Conservation (phyloP, 2,888 invertebrate species). For the Coelinius sp. region DNA sequence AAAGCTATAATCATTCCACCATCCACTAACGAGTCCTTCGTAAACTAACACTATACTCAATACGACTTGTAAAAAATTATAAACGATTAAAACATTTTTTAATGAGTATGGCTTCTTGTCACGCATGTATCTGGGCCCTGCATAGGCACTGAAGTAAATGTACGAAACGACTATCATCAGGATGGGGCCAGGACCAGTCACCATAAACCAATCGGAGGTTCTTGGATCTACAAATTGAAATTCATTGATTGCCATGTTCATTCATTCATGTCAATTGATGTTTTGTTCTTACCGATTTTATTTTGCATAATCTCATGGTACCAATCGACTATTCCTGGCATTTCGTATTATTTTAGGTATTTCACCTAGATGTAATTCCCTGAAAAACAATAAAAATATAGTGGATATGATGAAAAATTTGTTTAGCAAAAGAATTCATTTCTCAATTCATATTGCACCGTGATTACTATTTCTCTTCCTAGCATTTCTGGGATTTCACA, state of each 20-base stretch:
- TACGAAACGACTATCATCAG: slow-evolving; percentile 78
- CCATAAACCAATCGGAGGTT: slow-evolving; percentile 82
- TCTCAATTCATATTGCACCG: no score
- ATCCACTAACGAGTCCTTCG: slow-evolving; percentile 70
- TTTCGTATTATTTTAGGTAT: slow-evolving; percentile 43
- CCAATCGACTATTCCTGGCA: slow-evolving; percentile 63
- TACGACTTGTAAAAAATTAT: slow-evolving; percentile 90
- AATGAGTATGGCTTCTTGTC: slow-evolving; percentile 87
- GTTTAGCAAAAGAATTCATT: no score
- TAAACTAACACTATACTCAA: slow-evolving; percentile 85
- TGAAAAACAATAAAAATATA: slow-evolving; percentile 44
- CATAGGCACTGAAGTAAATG: slow-evolving; percentile 79
- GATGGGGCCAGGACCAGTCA: slow-evolving; percentile 79
- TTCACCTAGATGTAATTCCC: slow-evolving; percentile 35
- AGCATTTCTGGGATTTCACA: no score
- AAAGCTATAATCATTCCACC: slow-evolving; percentile 77
- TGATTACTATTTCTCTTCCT: no score
- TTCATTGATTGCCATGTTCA: neutral
- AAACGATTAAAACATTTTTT: slow-evolving; percentile 82
- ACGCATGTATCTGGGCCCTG: slow-evolving; percentile 91
- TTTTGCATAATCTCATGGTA: slow-evolving; percentile 63
- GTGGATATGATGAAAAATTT: no score
- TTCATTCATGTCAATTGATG: neutral
- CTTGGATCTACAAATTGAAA: slow-evolving; percentile 74
- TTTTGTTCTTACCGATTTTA: slow-evolving; percentile 55